Evolutionary conservation across 2,113 vertebrate species (phyloP), one percentile per base, ranked within the genome.

Genomic region (Xiphophorus maculatus): DNA sequence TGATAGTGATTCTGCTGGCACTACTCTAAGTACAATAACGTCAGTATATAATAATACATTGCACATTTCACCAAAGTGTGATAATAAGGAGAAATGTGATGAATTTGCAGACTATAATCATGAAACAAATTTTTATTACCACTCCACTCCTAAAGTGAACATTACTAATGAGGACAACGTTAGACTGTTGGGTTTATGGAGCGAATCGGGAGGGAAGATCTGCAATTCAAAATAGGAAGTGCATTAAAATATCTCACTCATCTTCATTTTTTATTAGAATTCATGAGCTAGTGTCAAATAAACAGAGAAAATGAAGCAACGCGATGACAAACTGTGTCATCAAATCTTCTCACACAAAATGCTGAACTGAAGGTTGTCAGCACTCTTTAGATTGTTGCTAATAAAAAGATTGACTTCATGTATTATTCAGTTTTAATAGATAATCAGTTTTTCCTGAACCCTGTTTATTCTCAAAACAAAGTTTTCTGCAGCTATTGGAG

Each of bases 391-490:
- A 17, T 68, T 25, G 19, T 66, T 73, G n/a, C 48, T n/a, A 35
- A 33, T 58, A 70, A 33, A 73, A 84, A 15, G 54, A 71, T 81
- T 64, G 73, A 63, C 35, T 76, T 76, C n/a, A 75, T 80, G 72
- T 44, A 74, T 81, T 72, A 81, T 83, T 85, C 69, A 72, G 65
- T 33, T 51, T 5, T 40, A 1, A 71, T 30, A 58, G 28, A 80
- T 73, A 73, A 73, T 69, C 0, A 0, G 4, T 37, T 65, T 61
- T 54, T 29, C 15, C 67, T 2, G 0, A 1, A 14, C 63, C 60
- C 28, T 29, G 54, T 77, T 80, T 63, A 81, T 3, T 1, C 69
- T 48, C 11, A 30, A 44, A 35, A 37, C 71, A 63, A 44, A 30
- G 48, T 75, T 83, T 66, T 62, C 60, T 30, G 72, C 61, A 73